Base-by-base conservation (phyloP, 1,140 invertebrate species). In the Plodia interpunctella region DNA sequence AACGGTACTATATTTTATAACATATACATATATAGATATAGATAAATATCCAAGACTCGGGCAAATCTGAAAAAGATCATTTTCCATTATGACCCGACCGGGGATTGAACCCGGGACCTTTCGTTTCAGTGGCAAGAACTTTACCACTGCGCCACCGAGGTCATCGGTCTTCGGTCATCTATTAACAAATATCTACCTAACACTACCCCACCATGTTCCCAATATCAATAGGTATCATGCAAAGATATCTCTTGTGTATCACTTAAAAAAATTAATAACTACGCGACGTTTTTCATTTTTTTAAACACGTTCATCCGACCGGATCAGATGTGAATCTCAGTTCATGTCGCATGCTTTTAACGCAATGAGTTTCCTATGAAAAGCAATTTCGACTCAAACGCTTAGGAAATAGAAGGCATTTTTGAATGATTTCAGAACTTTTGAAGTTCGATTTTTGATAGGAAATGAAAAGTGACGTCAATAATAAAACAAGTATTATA, bases 191-290 rank as follows among this genome's bases (percentile, higher is more conserved):
- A 28, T 2, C n/a, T n/a, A 44, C 15, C 38, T 44, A 44, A 44
- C 8, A 15, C n/a, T 15, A n/a, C n/a, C n/a, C n/a, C n/a, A n/a
- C n/a, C 4, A 3, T 6, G 5, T n/a, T 44, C 38, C 38, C 13
- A 5, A 44, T 44, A 44, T 15, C 30, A n/a, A n/a, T n/a, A n/a
- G n/a, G n/a, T n/a, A n/a, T n/a, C n/a, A n/a, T n/a, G n/a, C n/a
- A n/a, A n/a, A n/a, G 30, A 44, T 44, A 44, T 15, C n/a, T n/a
- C 38, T 44, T n/a, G 15, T 13, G 38, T 44, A 17, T 17, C 38
- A 44, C 38, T 44, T n/a, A 44, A 44, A 44, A 44, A 44, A 44
- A 44, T 44, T 44, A 44, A 44, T 44, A 44, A 44, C 38, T 2
- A 13, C 38, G 38, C 2, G 38, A 15, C 38, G 38, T 44, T 44